phyloP scores from a whole-genome alignment of 2,888 invertebrate species.

The Malacosoma neustria region DNA sequence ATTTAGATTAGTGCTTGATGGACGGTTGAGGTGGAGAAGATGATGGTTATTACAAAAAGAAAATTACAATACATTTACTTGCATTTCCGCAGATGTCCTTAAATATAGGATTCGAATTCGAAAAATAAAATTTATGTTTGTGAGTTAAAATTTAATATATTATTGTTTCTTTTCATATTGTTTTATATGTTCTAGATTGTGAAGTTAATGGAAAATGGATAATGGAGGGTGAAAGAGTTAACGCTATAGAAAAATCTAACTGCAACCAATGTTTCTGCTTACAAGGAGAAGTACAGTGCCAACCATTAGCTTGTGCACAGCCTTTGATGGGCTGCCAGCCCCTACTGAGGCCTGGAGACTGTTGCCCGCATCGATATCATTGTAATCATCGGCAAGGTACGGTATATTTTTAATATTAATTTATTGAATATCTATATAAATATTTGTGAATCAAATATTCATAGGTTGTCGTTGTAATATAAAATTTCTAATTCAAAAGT shows the following conservation, averaged over 20 bases:
- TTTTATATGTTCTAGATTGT: slow-evolving; percentile 73
- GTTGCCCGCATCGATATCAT: slow-evolving; percentile 89
- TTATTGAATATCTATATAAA: too few species aligned
- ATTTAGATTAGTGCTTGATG: too few species aligned
- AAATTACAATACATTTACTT: too few species aligned
- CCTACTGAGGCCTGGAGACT: slow-evolving; percentile 83
- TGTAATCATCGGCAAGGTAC: slow-evolving; percentile 68
- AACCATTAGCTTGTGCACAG: slow-evolving; percentile 84
- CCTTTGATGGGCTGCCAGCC: slow-evolving; percentile 84
- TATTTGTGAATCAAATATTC: too few species aligned
- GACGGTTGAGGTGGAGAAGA: too few species aligned
- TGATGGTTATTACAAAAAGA: too few species aligned
- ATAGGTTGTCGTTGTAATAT: slow-evolving; percentile 16
- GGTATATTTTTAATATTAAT: too few species aligned
- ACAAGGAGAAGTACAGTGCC: slow-evolving; percentile 82
- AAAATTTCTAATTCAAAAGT: slow-evolving; percentile 13
- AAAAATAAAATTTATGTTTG: too few species aligned
- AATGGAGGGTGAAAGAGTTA: slow-evolving; percentile 82
- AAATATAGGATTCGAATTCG: too few species aligned
- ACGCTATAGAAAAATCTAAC: slow-evolving; percentile 59
- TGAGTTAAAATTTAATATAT: too few species aligned
- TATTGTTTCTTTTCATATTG: too few species aligned
- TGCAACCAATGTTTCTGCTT: slow-evolving; percentile 90
- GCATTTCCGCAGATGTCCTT: too few species aligned
- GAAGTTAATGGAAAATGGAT: slow-evolving; percentile 75